Base-by-base conservation (phyloP, 2,113 vertebrate genomes). In the Amphilophus citrinellus region DNA sequence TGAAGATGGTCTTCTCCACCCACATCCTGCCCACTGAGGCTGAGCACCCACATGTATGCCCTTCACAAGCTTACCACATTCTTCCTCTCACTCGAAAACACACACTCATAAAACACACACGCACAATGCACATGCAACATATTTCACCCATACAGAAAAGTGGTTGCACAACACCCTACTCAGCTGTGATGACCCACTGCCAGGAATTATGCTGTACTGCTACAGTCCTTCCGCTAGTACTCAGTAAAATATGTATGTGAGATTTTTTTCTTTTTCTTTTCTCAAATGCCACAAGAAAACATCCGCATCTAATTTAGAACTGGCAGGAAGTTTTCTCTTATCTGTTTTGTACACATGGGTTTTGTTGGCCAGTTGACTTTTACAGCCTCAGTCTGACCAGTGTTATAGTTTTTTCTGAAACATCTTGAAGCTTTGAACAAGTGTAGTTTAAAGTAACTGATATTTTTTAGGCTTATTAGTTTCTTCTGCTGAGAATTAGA, bases 21-120 rank as follows among this genome's bases (percentile, higher is more conserved):
- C 91, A 92, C 92, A 91, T 95, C 92, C 93, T 93, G 89, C 87
- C 88, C 84, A 84, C 84, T 65, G 73, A 89, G 86, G 87, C 85
- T 78, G 82, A 84, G 89, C 89, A 84, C 77, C 90, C 89, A 84
- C 90, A 92, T 80, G 71, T 83, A 80, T 84, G 86, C 60, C 85
- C 83, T 91, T 87, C 81, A 84, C 84, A 76, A 80, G 79, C 79
- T 84, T 35, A 90, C 86, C 88, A 85, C 89, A 91, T 80, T 91
- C 87, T 90, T 93, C 85, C 84, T 85, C 68, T 88, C 80, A 17
- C 79, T 20, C 82, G 66, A 20, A 75, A 27, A 57, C n/a, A 66
- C 77, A 88, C 68, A 68, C 37, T 57, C 4, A 76, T 68, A 39
- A 39, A 39, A 80, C 22, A 80, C 14, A 37, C 53, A 39, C 27